These are phyloP conservation scores for Acanthococcus lagerstroemiae DNA, from an alignment of 2,888 invertebrate genomes.

Conservation along the genomic window DNA sequence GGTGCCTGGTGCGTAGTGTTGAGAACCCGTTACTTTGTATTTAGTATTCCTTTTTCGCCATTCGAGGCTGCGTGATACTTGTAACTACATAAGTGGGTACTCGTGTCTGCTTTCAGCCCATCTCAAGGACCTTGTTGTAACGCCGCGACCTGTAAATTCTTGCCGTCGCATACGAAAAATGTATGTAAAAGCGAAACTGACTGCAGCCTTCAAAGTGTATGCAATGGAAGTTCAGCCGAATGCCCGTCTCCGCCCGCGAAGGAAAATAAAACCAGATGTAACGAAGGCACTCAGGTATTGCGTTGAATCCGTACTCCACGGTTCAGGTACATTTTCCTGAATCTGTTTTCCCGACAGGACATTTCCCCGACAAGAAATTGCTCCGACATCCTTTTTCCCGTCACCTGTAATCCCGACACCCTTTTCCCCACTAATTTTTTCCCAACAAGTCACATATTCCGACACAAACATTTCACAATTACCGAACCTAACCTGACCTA, in stretches of 20 bases:
- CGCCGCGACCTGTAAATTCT: slow-evolving; percentile 65
- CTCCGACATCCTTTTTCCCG: no score
- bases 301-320: neutral
- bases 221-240: slow-evolving; percentile 72
- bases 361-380: no score
- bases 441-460: neutral
- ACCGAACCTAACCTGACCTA: no score
- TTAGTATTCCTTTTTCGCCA: neutral
- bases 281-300: slow-evolving; percentile 56
- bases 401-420: no score
- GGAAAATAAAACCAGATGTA: slow-evolving; percentile 86
- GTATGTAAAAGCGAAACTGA: slow-evolving; percentile 77
- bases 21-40: neutral
- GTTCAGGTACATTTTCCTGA: no score
- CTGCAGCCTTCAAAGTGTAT: slow-evolving; percentile 78
- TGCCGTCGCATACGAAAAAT: slow-evolving; percentile 52
- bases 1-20: no score
- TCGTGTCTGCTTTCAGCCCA: slow-evolving; percentile 53
- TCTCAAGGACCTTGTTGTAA: slow-evolving; percentile 96
- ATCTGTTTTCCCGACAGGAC: no score
- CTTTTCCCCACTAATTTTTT: no score
- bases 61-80: neutral
- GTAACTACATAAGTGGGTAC: neutral
- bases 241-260: slow-evolving; percentile 78
- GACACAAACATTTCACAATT: neutral